Conservation (phyloP, 2,888 invertebrate genomes). For the Hyppa rectilinea region DNA sequence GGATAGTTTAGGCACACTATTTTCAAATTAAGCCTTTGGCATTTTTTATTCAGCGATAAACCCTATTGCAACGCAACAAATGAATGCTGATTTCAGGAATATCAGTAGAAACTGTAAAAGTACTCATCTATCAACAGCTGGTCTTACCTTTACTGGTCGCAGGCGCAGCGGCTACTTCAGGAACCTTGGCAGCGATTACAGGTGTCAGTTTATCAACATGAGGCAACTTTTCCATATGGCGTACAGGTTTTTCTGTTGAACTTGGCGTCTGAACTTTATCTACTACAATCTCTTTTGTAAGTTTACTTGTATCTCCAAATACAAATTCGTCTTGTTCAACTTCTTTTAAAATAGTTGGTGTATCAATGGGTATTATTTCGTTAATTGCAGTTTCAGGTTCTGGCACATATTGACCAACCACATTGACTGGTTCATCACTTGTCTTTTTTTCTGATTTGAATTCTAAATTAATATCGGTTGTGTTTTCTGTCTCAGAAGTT, state of each 20-base stretch:
- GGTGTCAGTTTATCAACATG: not conserved
- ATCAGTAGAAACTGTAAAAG: not conserved
- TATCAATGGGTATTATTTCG: conserved; percentile 9
- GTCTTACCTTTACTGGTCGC: conserved; percentile 18
- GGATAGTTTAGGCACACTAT: not conserved
- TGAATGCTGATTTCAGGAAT: not conserved
- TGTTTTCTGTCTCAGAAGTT: conserved; percentile 27
- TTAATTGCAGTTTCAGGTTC: conserved; percentile 1
- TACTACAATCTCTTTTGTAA: not conserved
- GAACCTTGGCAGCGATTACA: not conserved
- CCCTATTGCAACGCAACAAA: not conserved
- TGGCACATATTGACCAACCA: conserved; percentile 9
- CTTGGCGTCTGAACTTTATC: not conserved
- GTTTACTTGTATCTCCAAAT: conserved; percentile 41
- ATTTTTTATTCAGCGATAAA: not conserved
- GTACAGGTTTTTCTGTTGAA: conserved; percentile 1
- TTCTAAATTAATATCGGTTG: conserved; percentile 29
- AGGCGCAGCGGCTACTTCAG: conserved; percentile 11
- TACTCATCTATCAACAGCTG: not conserved
- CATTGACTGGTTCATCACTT: not conserved
- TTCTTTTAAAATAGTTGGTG: conserved; percentile 6
- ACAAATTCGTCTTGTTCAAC: conserved; percentile 38
- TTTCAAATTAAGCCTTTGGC: not conserved
- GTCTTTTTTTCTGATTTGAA: conserved; percentile 25
- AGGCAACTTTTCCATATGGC: conserved; percentile 2